Evolutionary conservation across 2,797 vertebrate species (phyloP), one percentile per base, ranked within the genome.

Genomic region (Neosilurus mollespiculum): DNA sequence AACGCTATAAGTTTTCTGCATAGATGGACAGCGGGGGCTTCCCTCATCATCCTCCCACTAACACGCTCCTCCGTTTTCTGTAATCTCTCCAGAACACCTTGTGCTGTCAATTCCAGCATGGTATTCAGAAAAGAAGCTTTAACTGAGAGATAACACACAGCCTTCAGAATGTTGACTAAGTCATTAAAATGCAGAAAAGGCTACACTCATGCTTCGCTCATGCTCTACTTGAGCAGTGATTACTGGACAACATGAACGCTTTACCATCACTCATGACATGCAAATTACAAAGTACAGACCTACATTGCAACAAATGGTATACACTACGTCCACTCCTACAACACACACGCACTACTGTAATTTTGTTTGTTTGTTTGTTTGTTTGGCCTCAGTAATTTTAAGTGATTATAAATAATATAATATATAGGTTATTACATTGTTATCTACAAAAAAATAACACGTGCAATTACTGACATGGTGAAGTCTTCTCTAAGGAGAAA

Each of bases 81-180:
- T 64, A 87, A 84, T 86, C 87, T 90, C 83, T 70, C 88, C 81
- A 78, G 81, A 80, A 72, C 49, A 86, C 83, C 83, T 87, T 86
- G 83, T 49, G 87, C 84, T 86, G 79, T 86, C 66, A 88, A 90
- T 87, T 86, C 58, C 80, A 87, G 87, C 85, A 84, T 80, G 80
- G 86, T 83, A 89, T 88, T 91, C 81, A 88, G 65, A n/a, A 51
- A 61, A 51, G 18, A 43, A 53, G 78, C 82, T 90, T 91, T 86
- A 85, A 59, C 66, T 83, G 78, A 80, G 80, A 73, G 86, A 90
- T 90, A 91, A 92, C 90, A 87, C 82, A 86, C 76, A 88, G 61
- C 69, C 82, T 88, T 88, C 90, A 91, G 82, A 86, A 86, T 87
- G 75, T 90, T 71, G 88, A 89, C 87, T 89, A 90, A 89, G 85